A percentile compares a stretch with the other conserved stretches of the same genome.
These are phyloP conservation scores for Gisinianus flammeolus DNA, from an alignment of 2,888 invertebrate species.

Conservation along the genomic window DNA sequence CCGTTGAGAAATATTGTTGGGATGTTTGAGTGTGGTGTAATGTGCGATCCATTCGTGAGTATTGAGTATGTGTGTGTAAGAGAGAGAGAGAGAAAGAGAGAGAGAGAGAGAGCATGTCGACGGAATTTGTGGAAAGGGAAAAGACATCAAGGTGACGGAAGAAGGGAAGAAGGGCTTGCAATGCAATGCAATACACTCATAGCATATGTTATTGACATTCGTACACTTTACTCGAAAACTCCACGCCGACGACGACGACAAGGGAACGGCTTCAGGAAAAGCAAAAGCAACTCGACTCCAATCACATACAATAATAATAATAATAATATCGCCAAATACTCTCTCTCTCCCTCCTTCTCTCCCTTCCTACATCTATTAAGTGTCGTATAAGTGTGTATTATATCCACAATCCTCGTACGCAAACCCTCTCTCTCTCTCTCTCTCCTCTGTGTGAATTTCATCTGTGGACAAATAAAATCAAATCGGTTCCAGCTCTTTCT, in stretches of 20 bases:
- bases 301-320: constrained; percentile 23
- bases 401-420: not conserved
- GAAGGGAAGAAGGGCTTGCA: constrained; percentile 16
- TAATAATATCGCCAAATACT: constrained; percentile 3
- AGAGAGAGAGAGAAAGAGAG: not conserved
- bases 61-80: not conserved
- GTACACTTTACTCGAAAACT: constrained; percentile 24
- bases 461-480: constrained; percentile 29
- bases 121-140: constrained; percentile 33
- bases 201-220: constrained; percentile 39
- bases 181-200: constrained; percentile 31
- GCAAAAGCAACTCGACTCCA: constrained; percentile 30
- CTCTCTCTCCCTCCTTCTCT: constrained; percentile 3
- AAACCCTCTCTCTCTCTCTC: not conserved
- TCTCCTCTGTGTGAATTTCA: not conserved
- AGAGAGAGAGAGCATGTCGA: not conserved
- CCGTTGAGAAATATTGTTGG: constrained; percentile 7
- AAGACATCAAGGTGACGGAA: constrained; percentile 40
- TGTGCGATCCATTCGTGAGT: constrained; percentile 5
- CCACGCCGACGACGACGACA: constrained; percentile 14
- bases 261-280: constrained; percentile 5
- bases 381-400: not conserved
- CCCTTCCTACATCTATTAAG: not conserved
- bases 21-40: constrained; percentile 33
- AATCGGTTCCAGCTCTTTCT: constrained; percentile 9